Base-by-base conservation (phyloP, 2,888 invertebrate species). In the Glaucopsyche alexis region DNA sequence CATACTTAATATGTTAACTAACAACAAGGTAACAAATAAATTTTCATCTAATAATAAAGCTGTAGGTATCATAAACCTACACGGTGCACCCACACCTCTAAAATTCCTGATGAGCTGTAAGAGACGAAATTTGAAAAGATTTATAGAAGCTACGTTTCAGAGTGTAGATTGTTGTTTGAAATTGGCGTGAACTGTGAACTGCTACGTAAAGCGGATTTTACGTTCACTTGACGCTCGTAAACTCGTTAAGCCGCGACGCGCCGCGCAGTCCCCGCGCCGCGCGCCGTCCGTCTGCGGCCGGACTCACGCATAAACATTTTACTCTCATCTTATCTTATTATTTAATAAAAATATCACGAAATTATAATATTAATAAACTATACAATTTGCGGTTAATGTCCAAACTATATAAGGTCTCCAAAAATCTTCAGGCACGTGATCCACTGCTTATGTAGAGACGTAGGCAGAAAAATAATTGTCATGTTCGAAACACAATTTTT, bases 191-290 rank as follows among this genome's bases (percentile, higher is more conserved):
- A 80, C 83, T 83, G 81, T 81, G 80, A 84, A 84, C 82, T 83
- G 80, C 81, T 79, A 78, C 83, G 84, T 86, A 85, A 87, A 86
- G 76, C 74, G 75, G 77, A 81, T 82, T 88, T 88, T 87, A 87
- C 80, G 77, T 79, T 80, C 78, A 82, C 85, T 85, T 82, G 80
- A 78, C 72, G 82, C 77, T 85, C 85, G 81, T 87, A 86, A 87
- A 87, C 81, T 81, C 78, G 79, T 77, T 76, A 76, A 14, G 40
- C 38, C 38, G 55, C 40, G 16, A 29, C 55, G 16, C 50, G 70
- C 14, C 50, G 50, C 5, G 7, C 4, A 14, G 50, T 9, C 29
- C 29, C 29, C 60, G 60, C 19, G 19, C 19, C 71, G 14, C 40
- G 19, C 47, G 47, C 69, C 45, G 29, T 45, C 47, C 13, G 19